phyloP scores from a whole-genome alignment of 1,140 invertebrate species.

The Stenopsyche tienmushanensis region DNA sequence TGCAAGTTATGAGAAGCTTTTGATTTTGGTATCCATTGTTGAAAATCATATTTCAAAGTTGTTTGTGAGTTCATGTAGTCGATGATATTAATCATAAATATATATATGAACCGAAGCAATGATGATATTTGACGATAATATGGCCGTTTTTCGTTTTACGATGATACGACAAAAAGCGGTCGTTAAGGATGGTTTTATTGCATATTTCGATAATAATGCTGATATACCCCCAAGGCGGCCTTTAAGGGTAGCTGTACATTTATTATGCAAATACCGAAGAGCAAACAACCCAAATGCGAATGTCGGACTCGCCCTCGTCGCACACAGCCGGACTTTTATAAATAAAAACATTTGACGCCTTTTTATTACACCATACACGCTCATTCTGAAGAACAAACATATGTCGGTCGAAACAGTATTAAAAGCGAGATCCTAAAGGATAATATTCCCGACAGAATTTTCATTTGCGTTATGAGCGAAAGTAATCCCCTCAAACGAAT shows the following conservation, averaged over 20 bases:
- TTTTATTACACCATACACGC: too few relatives aligned
- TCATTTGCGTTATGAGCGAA: neutral
- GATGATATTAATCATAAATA: too few relatives aligned
- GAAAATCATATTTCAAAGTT: too few relatives aligned
- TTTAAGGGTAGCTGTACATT: conserved; percentile 2
- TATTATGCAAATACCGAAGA: conserved; percentile 11
- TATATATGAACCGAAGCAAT: too few relatives aligned
- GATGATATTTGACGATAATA: too few relatives aligned
- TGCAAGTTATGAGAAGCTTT: too few relatives aligned
- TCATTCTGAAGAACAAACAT: too few relatives aligned
- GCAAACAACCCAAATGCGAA: neutral
- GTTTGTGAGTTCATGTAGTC: too few relatives aligned
- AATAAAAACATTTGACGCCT: neutral
- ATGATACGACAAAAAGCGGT: too few relatives aligned
- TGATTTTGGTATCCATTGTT: too few relatives aligned
- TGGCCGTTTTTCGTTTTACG: too few relatives aligned
- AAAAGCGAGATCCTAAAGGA: neutral
- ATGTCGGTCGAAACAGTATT: neutral
- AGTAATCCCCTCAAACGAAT: too few relatives aligned
- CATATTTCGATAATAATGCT: conserved; percentile 2
- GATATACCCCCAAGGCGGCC: neutral
- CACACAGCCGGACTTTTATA: neutral
- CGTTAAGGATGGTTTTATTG: neutral
- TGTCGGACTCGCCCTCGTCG: neutral
- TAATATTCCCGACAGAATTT: neutral